Percentiles rank a stretch among this genome's conserved stretches.
These are phyloP conservation scores for Phymanthus crucifer DNA, from an alignment of 92 coral and sea anemone genomes.

Conservation along the genomic window DNA sequence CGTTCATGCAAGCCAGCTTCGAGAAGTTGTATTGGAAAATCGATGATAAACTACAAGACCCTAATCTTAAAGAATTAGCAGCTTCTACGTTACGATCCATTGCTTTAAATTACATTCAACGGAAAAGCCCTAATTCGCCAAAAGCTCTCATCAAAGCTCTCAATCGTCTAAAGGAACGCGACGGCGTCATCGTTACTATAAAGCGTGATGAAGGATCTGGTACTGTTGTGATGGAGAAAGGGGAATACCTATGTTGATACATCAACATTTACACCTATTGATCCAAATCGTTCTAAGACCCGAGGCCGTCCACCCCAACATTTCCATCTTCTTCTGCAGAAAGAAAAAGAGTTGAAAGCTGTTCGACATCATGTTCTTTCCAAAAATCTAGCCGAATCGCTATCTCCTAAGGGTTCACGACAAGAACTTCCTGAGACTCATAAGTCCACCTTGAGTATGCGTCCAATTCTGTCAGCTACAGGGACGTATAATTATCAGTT, in stretches of 20 bases:
- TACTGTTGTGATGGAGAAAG: neutral
- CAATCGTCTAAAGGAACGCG: neutral
- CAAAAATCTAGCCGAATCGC: conserved; percentile 17
- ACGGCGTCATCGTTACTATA: neutral
- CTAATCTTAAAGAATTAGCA: conserved; percentile 25
- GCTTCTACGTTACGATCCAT: conserved; percentile 48
- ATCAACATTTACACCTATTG: neutral
- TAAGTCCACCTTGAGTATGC: conserved; percentile 22
- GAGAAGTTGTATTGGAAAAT: conserved; percentile 19
- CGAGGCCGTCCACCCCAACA: conserved; percentile 27
- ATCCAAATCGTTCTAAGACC: conserved; percentile 30
- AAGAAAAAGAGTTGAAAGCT: conserved; percentile 28
- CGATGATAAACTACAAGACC: conserved; percentile 9
- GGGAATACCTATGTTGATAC: neutral
- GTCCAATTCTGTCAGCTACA: too few species aligned
- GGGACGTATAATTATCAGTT: conserved; percentile 36
- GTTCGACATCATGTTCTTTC: conserved; percentile 27
- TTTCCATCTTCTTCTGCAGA: too few species aligned
- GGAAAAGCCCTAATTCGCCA: conserved; percentile 43
- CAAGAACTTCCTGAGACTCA: conserved; percentile 44
- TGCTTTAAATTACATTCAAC: conserved; percentile 52
- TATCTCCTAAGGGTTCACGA: conserved; percentile 26
- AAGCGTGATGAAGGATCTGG: neutral
- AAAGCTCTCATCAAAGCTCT: conserved; percentile 14
- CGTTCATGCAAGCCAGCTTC: conserved; percentile 29